phyloP scores from a whole-genome alignment of 2,797 vertebrate genomes.

The Enoplosus armatus region DNA sequence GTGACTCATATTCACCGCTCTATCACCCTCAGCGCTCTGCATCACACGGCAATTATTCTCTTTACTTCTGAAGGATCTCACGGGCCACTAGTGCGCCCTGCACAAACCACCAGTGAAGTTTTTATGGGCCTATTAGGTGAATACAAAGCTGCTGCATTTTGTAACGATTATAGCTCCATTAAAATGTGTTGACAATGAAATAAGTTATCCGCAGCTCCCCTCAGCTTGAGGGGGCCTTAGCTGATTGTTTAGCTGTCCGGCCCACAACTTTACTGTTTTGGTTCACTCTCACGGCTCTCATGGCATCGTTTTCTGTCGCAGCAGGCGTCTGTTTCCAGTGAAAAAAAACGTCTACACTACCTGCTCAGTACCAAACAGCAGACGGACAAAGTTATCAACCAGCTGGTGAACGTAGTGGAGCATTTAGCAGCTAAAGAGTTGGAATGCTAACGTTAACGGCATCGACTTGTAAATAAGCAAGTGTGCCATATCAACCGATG shows the following conservation, averaged over 20 bases:
- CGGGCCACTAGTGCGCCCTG: constrained; percentile 19
- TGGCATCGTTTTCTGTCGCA: too few relatives aligned
- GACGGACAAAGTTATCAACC: background rate
- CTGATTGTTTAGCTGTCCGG: background rate
- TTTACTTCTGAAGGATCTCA: constrained; percentile 53
- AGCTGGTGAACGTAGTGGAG: background rate
- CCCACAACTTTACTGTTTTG: background rate
- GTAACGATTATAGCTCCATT: constrained; percentile 9
- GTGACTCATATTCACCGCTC: constrained; percentile 76
- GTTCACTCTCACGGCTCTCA: background rate
- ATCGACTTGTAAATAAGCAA: background rate
- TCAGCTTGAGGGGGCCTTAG: background rate
- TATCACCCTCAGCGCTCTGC: constrained; percentile 63
- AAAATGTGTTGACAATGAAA: constrained; percentile 51
- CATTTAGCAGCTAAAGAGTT: background rate
- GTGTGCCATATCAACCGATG: background rate
- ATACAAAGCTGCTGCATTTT: constrained; percentile 38
- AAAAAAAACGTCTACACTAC: background rate
- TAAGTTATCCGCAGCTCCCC: background rate
- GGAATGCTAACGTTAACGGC: background rate
- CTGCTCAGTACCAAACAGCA: background rate
- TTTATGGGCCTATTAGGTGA: constrained; percentile 40
- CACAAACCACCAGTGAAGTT: constrained; percentile 36
- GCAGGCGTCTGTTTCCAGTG: too few relatives aligned
- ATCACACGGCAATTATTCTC: constrained; percentile 64